Percentiles rank a stretch among this genome's conserved stretches.
These are phyloP conservation scores for Equus quagga DNA, from an alignment of 2,113 vertebrate genomes.

Conservation along the genomic window DNA sequence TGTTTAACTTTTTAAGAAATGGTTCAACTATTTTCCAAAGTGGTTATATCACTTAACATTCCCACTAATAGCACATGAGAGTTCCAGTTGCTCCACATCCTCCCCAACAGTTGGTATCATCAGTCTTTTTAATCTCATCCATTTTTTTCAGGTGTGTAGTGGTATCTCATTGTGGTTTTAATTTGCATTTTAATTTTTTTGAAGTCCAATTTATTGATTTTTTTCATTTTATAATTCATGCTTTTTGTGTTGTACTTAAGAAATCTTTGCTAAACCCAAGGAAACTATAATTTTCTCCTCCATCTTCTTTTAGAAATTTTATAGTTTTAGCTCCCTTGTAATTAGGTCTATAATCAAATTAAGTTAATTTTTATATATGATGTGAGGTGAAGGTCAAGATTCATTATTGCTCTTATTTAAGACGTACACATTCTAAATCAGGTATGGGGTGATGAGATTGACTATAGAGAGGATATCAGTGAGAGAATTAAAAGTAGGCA, in stretches of 20 bases:
- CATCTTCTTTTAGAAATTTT: neutral
- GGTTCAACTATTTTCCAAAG: neutral
- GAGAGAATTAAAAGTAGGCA: neutral
- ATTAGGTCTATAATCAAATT: neutral
- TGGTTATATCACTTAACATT: neutral
- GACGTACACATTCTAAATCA: neutral
- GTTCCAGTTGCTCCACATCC: neutral
- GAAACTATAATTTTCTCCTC: neutral
- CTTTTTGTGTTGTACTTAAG: neutral
- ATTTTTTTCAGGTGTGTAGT: neutral
- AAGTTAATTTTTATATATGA: neutral
- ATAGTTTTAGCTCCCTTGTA: neutral
- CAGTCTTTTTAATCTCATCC: neutral
- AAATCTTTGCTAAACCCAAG: neutral
- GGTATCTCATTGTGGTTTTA: slow-evolving; percentile 24
- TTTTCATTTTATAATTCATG: neutral
- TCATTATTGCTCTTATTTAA: neutral
- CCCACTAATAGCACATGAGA: neutral
- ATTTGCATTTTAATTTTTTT: slow-evolving; percentile 25
- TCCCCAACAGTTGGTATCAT: neutral
- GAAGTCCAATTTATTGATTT: neutral
- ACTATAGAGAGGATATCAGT: neutral
- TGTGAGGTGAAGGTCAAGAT: neutral
- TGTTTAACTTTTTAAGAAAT: neutral
- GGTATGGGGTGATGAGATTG: neutral